A percentile compares a stretch with the other conserved stretches of the same genome.
Conservation (phyloP, 2,888 invertebrate species). For the Sthenelais limicola region DNA sequence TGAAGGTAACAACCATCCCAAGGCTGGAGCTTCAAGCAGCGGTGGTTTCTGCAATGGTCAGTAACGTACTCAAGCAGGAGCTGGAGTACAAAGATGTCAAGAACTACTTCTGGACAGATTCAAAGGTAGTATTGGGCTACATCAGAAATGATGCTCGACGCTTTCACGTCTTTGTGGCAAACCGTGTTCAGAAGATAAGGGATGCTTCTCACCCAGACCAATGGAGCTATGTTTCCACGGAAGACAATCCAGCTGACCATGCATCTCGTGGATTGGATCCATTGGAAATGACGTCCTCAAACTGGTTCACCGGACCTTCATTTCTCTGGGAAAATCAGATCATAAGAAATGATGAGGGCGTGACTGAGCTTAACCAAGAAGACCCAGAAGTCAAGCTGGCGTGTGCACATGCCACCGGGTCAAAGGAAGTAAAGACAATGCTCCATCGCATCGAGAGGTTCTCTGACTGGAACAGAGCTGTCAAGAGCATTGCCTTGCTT, state of each 20-base stretch:
- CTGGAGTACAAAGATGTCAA: constrained; percentile 20
- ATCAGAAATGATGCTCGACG: constrained; percentile 44
- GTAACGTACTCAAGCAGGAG: constrained; percentile 40
- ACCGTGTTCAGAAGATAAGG: constrained; percentile 54
- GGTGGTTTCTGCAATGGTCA: constrained; percentile 26
- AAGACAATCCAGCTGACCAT: constrained; percentile 62
- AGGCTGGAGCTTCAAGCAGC: constrained; percentile 43
- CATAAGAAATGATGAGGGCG: neutral
- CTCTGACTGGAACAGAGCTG: constrained; percentile 35
- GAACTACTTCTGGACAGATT: constrained; percentile 46
- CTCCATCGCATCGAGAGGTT: constrained; percentile 13
- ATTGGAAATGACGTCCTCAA: constrained; percentile 41
- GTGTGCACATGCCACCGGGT: neutral
- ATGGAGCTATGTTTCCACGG: constrained; percentile 56
- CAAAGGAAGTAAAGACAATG: neutral
- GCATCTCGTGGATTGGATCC: constrained; percentile 52
- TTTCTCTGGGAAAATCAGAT: constrained; percentile 41
- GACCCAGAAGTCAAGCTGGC: constrained; percentile 33
- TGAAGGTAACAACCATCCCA: constrained; percentile 45
- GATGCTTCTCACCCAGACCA: constrained; percentile 40
- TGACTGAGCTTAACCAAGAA: constrained; percentile 5
- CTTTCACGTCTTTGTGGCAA: constrained; percentile 57
- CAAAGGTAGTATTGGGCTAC: constrained; percentile 43
- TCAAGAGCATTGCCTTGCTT: constrained; percentile 9
- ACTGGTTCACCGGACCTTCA: constrained; percentile 43